phyloP scores from a whole-genome alignment of 2,797 vertebrate genomes.

The Hoplostethus mediterraneus region DNA sequence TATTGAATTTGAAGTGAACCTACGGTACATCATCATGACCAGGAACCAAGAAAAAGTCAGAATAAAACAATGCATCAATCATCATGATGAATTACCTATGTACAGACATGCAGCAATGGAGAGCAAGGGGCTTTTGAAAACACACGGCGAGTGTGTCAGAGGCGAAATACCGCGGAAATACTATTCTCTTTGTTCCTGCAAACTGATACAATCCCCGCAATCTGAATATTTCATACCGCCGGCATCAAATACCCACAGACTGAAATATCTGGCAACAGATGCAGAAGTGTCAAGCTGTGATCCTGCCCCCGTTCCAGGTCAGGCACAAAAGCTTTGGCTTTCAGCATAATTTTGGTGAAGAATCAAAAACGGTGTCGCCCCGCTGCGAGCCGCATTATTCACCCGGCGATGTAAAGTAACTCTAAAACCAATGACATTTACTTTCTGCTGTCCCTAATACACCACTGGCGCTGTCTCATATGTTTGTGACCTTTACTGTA shows the following conservation, averaged over 20 bases:
- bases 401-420: conserved; percentile 61
- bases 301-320: conserved; percentile 42
- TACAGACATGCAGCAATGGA: background rate
- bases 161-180: conserved; percentile 7
- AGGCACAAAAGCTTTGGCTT: conserved; percentile 49
- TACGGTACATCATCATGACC: background rate
- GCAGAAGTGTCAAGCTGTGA: conserved; percentile 48
- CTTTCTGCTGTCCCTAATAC: conserved; percentile 62
- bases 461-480: conserved; percentile 60
- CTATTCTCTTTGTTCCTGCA: conserved; percentile 37
- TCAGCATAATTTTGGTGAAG: conserved; percentile 47
- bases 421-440: conserved; percentile 75
- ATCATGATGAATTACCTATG: conserved; percentile 6
- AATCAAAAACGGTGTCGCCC: conserved; percentile 31
- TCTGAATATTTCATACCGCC: conserved; percentile 66
- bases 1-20: background rate
- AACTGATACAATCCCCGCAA: conserved; percentile 45
- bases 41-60: background rate
- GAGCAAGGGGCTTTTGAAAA: conserved; percentile 7
- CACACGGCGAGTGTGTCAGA: background rate
- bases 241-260: conserved; percentile 51
- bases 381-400: conserved; percentile 46
- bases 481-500: conserved; percentile 76
- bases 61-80: conserved; percentile 2
- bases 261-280: conserved; percentile 59